These are phyloP conservation scores for Aulostomus chinensis DNA, from an alignment of 2,797 vertebrate genomes.

Conservation along the genomic window DNA sequence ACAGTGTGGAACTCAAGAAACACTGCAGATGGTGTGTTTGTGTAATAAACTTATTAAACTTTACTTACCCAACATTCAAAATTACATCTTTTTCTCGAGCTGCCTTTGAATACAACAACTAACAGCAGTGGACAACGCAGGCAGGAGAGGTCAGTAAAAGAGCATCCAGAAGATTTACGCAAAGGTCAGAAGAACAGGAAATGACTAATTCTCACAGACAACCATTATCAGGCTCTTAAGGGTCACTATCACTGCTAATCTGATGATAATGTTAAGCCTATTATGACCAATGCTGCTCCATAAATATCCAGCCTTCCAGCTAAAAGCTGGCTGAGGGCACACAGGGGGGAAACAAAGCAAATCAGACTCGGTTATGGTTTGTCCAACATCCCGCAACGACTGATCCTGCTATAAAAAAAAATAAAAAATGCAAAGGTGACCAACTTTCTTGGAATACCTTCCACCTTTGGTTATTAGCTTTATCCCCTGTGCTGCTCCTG, in stretches of 20 bases:
- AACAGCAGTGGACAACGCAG: background rate
- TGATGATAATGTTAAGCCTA: constrained; percentile 34
- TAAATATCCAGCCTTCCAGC: constrained; percentile 39
- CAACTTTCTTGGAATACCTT: no score
- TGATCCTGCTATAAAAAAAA: no score
- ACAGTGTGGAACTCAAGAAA: no score
- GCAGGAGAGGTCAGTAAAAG: constrained; percentile 42
- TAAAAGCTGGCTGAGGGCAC: constrained; percentile 20
- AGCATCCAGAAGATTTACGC: background rate
- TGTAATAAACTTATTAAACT: no score
- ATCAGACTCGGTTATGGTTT: no score
- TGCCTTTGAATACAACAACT: background rate
- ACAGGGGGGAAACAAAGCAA: background rate
- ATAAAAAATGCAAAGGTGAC: no score
- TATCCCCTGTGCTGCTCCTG: no score
- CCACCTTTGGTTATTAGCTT: no score
- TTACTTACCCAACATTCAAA: no score
- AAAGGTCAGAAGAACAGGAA: constrained; percentile 3
- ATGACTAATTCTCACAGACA: constrained; percentile 7
- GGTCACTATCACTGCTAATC: constrained; percentile 26
- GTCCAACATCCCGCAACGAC: no score
- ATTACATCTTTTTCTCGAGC: no score
- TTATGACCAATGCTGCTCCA: constrained; percentile 35
- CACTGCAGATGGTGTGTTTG: no score
- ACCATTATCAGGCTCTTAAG: background rate